Evolutionary conservation across 1,140 invertebrate genomes (phyloP), one percentile per base, ranked within the genome.

Genomic region (Cotesia vestalis): DNA sequence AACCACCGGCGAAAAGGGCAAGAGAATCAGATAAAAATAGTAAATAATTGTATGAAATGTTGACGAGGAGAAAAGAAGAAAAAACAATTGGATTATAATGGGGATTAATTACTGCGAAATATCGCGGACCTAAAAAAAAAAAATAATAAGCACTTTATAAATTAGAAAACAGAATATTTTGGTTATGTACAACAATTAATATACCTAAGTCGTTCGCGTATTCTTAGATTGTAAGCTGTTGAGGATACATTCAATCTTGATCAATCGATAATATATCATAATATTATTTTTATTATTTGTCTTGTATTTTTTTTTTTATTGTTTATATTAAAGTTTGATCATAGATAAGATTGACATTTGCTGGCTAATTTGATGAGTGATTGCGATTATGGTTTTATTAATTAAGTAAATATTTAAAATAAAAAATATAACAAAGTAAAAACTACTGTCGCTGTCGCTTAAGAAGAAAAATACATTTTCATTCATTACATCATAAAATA

Each of bases 101-200:
- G 40, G 40, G 40, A 46, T 46, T 46, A 46, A 46, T 46, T 46
- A 76, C 55, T 27, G 68, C 12, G 12, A 66, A 52, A 69, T 40
- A 55, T 11, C 20, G 52, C 53, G 34, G 63, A 66, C 60, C 61
- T 57, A 60, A 66, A 69, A 14, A 61, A 71, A 66, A 59, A 69
- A 61, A 78, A 75, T 70, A 77, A 79, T 79, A 80, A 77, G 82
- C 77, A 83, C 75, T 79, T 84, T 78, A 83, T 73, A 83, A 83
- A 85, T 81, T 83, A 84, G 78, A 81, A 81, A 81, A 85, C 83
- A 84, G 81, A 85, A 84, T 85, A 85, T 85, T 85, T 85, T 84
- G 81, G 71, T 84, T 85, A 84, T 85, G 76, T 82, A 85, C 80
- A 84, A 84, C 80, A 81, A 81, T 83, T 83, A 79, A 81, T 83